Conservation (phyloP, 2,113 vertebrate species). For the Lophochroa leadbeateri region DNA sequence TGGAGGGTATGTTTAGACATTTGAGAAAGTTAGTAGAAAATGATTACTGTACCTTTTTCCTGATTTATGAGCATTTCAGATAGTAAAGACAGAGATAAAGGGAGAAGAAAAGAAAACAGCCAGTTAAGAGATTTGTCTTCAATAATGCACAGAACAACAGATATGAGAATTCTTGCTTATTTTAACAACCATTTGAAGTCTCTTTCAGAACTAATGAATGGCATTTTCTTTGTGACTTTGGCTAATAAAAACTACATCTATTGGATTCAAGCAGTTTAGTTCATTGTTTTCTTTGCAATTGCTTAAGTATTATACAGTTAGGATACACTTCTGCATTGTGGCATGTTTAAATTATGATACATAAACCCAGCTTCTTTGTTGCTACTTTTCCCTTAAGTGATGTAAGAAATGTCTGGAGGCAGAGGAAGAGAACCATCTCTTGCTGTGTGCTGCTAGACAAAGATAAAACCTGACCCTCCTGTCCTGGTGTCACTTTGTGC, state of each 20-base stretch:
- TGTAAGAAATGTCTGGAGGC: neutral
- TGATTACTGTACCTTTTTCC: constrained; percentile 73
- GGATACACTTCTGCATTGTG: neutral
- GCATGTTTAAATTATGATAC: neutral
- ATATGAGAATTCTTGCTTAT: neutral
- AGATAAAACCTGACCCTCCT: neutral
- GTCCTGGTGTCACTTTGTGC: neutral
- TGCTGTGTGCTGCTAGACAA: neutral
- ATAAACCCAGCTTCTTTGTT: neutral
- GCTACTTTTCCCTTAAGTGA: neutral
- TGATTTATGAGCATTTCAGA: constrained; percentile 71
- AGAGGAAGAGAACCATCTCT: neutral
- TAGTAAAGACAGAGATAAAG: constrained; percentile 51
- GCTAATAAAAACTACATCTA: neutral
- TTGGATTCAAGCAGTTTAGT: neutral
- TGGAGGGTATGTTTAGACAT: neutral
- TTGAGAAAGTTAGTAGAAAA: constrained; percentile 62
- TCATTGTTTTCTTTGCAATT: neutral
- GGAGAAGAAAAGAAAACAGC: constrained; percentile 65
- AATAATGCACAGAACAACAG: constrained; percentile 33
- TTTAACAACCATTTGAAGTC: neutral
- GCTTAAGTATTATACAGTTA: neutral
- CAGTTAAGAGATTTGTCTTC: constrained; percentile 50
- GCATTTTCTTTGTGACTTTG: neutral
- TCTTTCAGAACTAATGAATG: neutral